Evolutionary conservation across 2,113 vertebrate species (phyloP), one percentile per base, ranked within the genome.

Genomic region (Atrichornis clamosus): DNA sequence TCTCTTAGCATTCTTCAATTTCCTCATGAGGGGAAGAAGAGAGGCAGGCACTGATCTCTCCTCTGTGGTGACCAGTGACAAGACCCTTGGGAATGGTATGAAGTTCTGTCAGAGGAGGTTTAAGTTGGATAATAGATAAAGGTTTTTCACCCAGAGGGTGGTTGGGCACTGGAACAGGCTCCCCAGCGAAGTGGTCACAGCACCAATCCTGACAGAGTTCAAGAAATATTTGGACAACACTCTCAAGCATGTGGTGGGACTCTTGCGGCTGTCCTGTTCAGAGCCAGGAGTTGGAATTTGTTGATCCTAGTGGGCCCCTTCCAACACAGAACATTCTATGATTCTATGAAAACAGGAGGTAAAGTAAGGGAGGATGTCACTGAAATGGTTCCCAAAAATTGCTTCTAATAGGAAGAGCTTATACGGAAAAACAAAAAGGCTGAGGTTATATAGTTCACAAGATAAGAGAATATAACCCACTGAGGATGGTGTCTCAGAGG

Each of bases 21-120:
- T 33, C 42, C 60, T 74, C 19, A 16, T 1, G 0, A 17, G 35
- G 33, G 19, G 15, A 37, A 52, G 20, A 1, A 0, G 33, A 59
- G 23, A 5, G 13, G 26, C 7, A 44, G 24, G 23, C 46, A 44
- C 27, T 11, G 37, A 33, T 44, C 10, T 52, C 33, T 74, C 20
- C 41, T 65, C 44, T 65, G 41, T 67, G 23, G 15, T 89, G 44
- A 46, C 24, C 44, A 49, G 46, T 35, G 46, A 49, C 17, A 49
- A 8, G 18, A 42, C 35, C 6, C 1, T 0, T 24, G 16, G 9
- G 27, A 74, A 59, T 39, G 10, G 37, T 8, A 28, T 37, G 52
- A 65, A 81, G 1, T 5, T 53, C 13, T 24, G 8, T 46, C 60
- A 67, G 39, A 11, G n/a, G 33, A 52, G 13, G 22, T 75, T 30